These are phyloP conservation scores for Choloepus hoffmanni DNA, from an alignment of 2,113 vertebrate species.

Conservation along the genomic window DNA sequence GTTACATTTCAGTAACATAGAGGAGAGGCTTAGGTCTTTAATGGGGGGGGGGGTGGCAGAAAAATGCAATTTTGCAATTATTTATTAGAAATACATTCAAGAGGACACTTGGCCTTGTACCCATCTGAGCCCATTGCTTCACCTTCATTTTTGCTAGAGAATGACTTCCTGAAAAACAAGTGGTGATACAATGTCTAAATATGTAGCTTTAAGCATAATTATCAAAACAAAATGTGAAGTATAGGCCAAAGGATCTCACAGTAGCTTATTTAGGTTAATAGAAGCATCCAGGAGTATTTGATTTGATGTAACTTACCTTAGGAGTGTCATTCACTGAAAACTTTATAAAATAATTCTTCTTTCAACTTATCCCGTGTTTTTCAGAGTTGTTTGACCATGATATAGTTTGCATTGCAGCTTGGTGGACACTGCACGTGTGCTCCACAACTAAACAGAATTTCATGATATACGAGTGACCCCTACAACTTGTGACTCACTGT, in stretches of 20 bases:
- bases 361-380: neutral
- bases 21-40: neutral
- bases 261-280: neutral
- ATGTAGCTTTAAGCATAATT: too few species aligned
- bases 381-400: neutral
- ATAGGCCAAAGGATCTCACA: too few species aligned
- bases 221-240: rapidly evolving
- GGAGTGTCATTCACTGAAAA: neutral
- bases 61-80: neutral
- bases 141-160: neutral
- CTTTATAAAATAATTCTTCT: neutral
- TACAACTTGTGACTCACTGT: too few species aligned
- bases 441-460: too few species aligned
- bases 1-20: neutral
- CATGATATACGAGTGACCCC: too few species aligned
- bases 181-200: neutral
- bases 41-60: neutral
- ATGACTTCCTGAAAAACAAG: neutral
- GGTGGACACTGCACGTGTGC: neutral
- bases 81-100: neutral
- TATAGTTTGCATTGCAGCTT: too few species aligned
- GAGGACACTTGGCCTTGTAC: neutral
- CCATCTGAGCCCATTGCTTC: neutral
- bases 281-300: neutral
- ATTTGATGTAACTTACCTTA: neutral